phyloP scores from a whole-genome alignment of 1,140 invertebrate species.

The Drosophila tropicalis region DNA sequence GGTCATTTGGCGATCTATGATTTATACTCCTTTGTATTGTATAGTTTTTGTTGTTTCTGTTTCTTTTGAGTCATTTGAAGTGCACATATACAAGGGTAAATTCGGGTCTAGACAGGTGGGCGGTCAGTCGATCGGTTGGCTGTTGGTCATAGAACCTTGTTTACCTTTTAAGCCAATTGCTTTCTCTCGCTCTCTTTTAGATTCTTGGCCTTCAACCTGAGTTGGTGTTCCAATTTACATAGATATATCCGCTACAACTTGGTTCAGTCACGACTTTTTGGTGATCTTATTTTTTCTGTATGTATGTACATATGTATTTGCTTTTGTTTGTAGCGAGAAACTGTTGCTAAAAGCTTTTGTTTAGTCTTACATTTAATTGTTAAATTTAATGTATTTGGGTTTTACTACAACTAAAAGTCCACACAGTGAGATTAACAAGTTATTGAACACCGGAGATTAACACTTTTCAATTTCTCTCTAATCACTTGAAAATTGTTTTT shows the following conservation, averaged over 20 bases:
- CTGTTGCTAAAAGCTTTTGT: conserved; percentile 41
- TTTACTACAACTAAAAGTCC: conserved; percentile 35
- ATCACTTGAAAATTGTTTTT: neutral
- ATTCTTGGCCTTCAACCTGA: conserved; percentile 2
- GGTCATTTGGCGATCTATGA: conserved; percentile 4
- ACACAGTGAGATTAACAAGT: conserved; percentile 31
- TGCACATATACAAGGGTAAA: neutral
- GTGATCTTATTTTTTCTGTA: neutral
- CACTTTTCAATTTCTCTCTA: neutral
- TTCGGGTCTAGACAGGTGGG: conserved; percentile 2
- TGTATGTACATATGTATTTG: neutral
- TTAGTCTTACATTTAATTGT: conserved; percentile 37
- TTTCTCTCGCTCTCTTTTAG: conserved; percentile 47
- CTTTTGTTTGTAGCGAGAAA: conserved; percentile 15
- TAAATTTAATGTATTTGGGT: conserved; percentile 38
- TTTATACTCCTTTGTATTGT: conserved; percentile 7
- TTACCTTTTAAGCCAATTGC: conserved; percentile 20
- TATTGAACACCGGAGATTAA: conserved; percentile 1
- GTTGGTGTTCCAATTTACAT: conserved; percentile 11
- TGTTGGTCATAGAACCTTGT: conserved; percentile 5
- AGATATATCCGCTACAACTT: conserved; percentile 50
- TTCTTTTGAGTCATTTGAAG: conserved; percentile 3
- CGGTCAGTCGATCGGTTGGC: neutral
- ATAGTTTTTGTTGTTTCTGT: neutral
- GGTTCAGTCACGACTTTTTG: conserved; percentile 56